A percentile compares a stretch with the other conserved stretches of the same genome.
phyloP scores from a whole-genome alignment of 2,113 vertebrate species.

The Psilopsiagon aurifrons region DNA sequence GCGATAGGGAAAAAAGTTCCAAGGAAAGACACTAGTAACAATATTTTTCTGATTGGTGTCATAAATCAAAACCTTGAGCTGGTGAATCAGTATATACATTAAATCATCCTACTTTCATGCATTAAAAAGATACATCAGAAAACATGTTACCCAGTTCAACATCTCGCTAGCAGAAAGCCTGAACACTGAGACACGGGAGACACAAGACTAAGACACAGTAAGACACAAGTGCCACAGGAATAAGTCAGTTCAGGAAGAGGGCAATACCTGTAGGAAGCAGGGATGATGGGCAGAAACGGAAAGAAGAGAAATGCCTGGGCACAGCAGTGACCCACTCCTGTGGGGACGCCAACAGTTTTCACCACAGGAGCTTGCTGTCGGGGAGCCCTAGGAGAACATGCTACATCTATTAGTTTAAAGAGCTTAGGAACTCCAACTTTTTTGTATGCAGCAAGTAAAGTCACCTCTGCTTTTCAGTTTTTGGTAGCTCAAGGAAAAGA shows the following conservation, averaged over 20 bases:
- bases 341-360: background rate
- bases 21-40: background rate
- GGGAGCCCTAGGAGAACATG: background rate
- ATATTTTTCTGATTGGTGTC: background rate
- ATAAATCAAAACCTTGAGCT: background rate
- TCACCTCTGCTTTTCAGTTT: background rate
- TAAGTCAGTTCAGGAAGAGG: background rate
- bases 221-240: background rate
- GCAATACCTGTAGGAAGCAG: background rate
- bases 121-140: background rate
- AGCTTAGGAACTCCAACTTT: background rate
- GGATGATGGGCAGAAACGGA: background rate
- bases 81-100: background rate
- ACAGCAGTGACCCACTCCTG: background rate
- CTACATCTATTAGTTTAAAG: background rate
- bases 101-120: background rate
- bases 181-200: background rate
- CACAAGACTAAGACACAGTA: background rate
- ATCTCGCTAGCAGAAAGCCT: background rate
- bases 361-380: accelerated
- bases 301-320: background rate
- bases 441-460: background rate
- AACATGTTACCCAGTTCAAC: background rate
- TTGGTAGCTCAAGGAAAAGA: background rate
- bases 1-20: background rate